phyloP scores from a whole-genome alignment of 2,797 vertebrate species.

The Sebastes dallii region DNA sequence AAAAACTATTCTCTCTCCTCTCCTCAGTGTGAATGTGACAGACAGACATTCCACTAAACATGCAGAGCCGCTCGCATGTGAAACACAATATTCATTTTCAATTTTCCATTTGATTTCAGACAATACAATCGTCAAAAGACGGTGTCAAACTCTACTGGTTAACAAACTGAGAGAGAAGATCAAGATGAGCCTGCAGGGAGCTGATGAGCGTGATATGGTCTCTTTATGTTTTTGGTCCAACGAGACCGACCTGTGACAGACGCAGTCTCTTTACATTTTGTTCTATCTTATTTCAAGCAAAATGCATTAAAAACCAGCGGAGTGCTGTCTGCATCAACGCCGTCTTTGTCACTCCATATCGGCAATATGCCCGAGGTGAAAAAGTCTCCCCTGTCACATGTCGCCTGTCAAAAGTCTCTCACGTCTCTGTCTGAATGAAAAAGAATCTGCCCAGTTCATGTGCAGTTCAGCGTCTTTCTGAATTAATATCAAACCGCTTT shows the following conservation, averaged over 20 bases:
- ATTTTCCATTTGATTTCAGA: conserved; percentile 57
- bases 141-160: conserved; percentile 38
- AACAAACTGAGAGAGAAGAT: conserved; percentile 41
- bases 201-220: conserved; percentile 22
- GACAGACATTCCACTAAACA: conserved; percentile 28
- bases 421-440: conserved; percentile 17
- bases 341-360: conserved; percentile 7
- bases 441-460: conserved; percentile 34
- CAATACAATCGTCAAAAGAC: conserved; percentile 48
- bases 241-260: conserved; percentile 47
- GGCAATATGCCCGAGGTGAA: conserved; percentile 10
- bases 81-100: conserved; percentile 61
- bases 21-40: conserved; percentile 31
- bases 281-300: conserved; percentile 33
- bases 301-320: conserved; percentile 24
- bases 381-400: conserved; percentile 33
- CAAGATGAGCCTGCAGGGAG: conserved; percentile 30
- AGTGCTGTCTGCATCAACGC: conserved; percentile 26
- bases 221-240: conserved; percentile 49
- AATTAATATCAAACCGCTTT: conserved; percentile 29
- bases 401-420: conserved; percentile 38
- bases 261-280: conserved; percentile 41
- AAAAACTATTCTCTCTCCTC: not conserved
- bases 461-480: conserved; percentile 45
- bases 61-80: conserved; percentile 38